Conservation (phyloP, 1,140 invertebrate genomes). For the Anastrepha ludens region DNA sequence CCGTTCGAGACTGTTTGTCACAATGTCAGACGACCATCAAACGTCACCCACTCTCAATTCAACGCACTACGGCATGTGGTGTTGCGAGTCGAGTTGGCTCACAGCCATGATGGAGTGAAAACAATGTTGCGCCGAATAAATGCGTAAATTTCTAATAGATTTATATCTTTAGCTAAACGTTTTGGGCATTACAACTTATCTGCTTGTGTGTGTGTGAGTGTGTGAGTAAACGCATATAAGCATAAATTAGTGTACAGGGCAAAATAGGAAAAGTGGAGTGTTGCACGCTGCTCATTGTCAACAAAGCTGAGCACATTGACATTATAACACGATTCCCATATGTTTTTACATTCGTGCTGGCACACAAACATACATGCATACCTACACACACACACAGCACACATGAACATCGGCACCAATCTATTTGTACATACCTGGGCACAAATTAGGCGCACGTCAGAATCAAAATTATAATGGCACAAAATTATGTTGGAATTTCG, state of each 20-base stretch:
- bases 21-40: conserved; percentile 7
- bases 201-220: background rate
- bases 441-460: background rate
- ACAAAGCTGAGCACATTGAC: background rate
- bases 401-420: too few relatives aligned
- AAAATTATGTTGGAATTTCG: background rate
- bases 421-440: background rate
- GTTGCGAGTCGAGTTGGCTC: background rate
- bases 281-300: background rate
- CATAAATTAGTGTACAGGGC: background rate
- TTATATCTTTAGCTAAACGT: background rate
- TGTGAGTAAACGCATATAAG: background rate
- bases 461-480: background rate
- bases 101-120: background rate
- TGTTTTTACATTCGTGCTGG: background rate
- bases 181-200: background rate
- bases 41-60: background rate
- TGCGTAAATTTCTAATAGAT: background rate
- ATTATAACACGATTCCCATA: conserved; percentile 24
- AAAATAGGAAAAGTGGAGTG: background rate
- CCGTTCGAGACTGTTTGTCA: background rate
- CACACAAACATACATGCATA: too few relatives aligned
- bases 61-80: background rate
- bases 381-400: too few relatives aligned
- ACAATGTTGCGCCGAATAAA: background rate